Conservation (phyloP, 2,888 invertebrate species). For the Eurytoma adleriae region DNA sequence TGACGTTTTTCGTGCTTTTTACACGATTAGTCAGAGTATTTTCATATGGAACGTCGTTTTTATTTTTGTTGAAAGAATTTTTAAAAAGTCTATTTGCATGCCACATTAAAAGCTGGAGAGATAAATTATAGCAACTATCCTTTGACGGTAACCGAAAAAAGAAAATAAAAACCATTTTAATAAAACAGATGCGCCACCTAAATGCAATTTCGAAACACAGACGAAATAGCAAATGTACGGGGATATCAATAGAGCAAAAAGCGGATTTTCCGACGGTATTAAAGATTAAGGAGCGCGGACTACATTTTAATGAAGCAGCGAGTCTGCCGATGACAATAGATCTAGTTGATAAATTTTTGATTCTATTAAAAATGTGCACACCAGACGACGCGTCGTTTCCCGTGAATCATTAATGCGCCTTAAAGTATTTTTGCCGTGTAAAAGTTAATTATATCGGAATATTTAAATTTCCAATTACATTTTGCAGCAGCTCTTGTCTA, state of each 20-base stretch:
- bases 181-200: no score
- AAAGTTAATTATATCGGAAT: not conserved
- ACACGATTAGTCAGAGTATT: no score
- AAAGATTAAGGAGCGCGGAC: slow-evolving; percentile 39
- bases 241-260: slow-evolving; percentile 41
- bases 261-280: slow-evolving; percentile 41
- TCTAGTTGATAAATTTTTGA: slow-evolving; percentile 35
- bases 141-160: no score
- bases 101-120: no score
- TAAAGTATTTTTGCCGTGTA: slow-evolving; percentile 39
- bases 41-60: no score
- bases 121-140: no score
- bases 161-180: no score
- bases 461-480: slow-evolving; percentile 35
- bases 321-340: slow-evolving; percentile 27
- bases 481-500: slow-evolving; percentile 41
- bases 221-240: slow-evolving; percentile 16
- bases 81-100: no score
- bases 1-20: no score
- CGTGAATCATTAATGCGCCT: slow-evolving; percentile 40
- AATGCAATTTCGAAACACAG: no score
- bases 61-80: no score
- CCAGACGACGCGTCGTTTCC: slow-evolving; percentile 47
- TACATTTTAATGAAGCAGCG: slow-evolving; percentile 45
- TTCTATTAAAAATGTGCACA: slow-evolving; percentile 48